Evolutionary conservation across 2,888 invertebrate genomes (phyloP).

Genomic region (Spodoptera littoralis): DNA sequence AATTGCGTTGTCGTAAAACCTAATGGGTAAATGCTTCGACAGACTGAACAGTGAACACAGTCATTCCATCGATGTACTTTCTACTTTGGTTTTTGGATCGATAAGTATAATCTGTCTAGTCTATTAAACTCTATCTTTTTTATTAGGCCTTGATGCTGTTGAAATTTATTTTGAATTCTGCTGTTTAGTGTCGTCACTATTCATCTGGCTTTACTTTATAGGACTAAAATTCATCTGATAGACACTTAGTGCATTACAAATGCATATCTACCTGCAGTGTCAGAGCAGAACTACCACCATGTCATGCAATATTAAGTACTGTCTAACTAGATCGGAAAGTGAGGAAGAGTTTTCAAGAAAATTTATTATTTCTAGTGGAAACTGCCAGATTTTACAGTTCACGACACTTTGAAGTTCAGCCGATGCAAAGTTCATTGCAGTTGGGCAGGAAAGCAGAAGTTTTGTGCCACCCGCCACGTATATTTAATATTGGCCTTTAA

Average conservation of each 20-base stretch:
- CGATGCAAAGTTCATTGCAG: background rate
- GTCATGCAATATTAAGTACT: background rate
- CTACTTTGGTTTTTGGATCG: too few species aligned
- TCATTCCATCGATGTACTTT: background rate
- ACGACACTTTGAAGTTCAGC: background rate
- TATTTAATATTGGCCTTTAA: background rate
- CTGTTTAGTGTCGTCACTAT: too few species aligned
- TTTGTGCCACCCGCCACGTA: background rate
- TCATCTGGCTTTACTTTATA: too few species aligned
- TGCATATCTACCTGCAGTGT: too few species aligned
- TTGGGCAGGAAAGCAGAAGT: background rate
- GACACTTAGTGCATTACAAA: too few species aligned
- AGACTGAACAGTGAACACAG: slow-evolving; percentile 3
- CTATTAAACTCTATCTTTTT: too few species aligned
- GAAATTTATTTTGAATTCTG: too few species aligned
- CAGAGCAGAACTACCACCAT: too few species aligned
- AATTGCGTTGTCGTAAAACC: slow-evolving; percentile 17
- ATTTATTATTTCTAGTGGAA: background rate
- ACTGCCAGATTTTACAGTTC: background rate
- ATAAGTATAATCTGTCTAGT: too few species aligned
- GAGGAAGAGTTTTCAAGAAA: background rate
- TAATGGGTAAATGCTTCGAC: slow-evolving; percentile 10
- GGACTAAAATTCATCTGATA: too few species aligned
- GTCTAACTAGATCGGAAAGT: background rate
- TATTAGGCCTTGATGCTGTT: too few species aligned